phyloP scores from a whole-genome alignment of 1,140 invertebrate species.

The Marisa cornuarietis region DNA sequence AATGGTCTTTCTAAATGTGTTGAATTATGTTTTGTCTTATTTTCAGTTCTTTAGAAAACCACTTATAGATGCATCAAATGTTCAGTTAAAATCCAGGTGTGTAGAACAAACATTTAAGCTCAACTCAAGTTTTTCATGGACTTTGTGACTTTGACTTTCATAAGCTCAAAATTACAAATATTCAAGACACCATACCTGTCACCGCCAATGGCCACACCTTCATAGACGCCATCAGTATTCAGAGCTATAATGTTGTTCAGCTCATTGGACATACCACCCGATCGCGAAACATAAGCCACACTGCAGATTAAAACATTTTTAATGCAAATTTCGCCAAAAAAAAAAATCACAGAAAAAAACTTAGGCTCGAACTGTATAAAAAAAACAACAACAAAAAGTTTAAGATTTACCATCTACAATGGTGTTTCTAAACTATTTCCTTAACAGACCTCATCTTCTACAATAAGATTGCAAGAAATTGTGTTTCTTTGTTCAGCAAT shows the following conservation, averaged over 20 bases:
- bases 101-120: no score
- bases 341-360: background rate
- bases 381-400: conserved; percentile 15
- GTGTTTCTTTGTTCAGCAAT: no score
- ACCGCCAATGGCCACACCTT: conserved; percentile 99
- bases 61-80: no score
- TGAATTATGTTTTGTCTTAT: no score
- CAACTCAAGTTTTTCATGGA: no score
- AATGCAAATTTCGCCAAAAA: conserved; percentile 2
- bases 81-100: no score
- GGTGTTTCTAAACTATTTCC: background rate
- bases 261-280: conserved; percentile 99
- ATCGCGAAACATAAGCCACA: conserved; percentile 97
- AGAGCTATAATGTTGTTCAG: conserved; percentile 98
- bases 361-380: background rate
- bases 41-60: no score
- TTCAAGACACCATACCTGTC: conserved; percentile 73
- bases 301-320: conserved; percentile 67
- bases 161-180: background rate
- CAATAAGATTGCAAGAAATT: no score
- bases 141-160: no score
- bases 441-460: no score
- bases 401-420: background rate
- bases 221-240: conserved; percentile 95
- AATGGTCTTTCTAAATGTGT: no score